A percentile compares a stretch with the other conserved stretches of the same genome.
These are phyloP conservation scores for Polydrusus tereticollis DNA, from an alignment of 2,888 invertebrate species.

Conservation along the genomic window DNA sequence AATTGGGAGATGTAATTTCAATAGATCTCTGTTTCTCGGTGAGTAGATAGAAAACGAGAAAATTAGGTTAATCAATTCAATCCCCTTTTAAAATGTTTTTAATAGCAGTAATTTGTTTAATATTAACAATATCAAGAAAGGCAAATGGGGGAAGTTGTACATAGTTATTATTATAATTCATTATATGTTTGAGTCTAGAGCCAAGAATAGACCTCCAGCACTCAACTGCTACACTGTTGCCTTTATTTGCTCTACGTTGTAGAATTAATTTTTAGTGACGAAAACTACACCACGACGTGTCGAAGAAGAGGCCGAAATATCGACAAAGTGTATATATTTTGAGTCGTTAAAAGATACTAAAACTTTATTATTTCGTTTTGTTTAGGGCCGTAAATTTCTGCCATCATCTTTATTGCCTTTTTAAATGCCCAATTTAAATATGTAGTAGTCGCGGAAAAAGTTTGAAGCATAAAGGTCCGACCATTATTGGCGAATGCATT, in stretches of 20 bases:
- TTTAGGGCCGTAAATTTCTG: background rate
- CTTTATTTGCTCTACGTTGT: background rate
- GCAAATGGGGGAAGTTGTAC: too few relatives aligned
- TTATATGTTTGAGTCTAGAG: too few relatives aligned
- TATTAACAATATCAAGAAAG: too few relatives aligned
- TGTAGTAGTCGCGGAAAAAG: background rate
- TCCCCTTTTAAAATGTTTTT: too few relatives aligned
- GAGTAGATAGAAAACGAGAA: too few relatives aligned
- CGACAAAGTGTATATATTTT: background rate
- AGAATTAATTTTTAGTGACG: background rate
- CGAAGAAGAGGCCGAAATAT: background rate
- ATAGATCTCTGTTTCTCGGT: too few relatives aligned
- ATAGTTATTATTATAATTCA: too few relatives aligned
- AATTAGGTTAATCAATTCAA: too few relatives aligned
- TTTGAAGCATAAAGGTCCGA: too few relatives aligned
- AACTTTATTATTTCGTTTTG: background rate
- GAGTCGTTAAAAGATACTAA: background rate
- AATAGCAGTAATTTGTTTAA: too few relatives aligned
- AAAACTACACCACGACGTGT: background rate
- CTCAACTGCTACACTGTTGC: conserved; percentile 1
- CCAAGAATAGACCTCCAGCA: background rate
- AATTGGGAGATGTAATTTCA: too few relatives aligned
- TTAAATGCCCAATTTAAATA: background rate
- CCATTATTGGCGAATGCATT: too few relatives aligned
- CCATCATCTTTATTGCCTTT: background rate